These are phyloP conservation scores for Microctonus brassicae DNA, from an alignment of 2,888 invertebrate genomes.

Conservation along the genomic window DNA sequence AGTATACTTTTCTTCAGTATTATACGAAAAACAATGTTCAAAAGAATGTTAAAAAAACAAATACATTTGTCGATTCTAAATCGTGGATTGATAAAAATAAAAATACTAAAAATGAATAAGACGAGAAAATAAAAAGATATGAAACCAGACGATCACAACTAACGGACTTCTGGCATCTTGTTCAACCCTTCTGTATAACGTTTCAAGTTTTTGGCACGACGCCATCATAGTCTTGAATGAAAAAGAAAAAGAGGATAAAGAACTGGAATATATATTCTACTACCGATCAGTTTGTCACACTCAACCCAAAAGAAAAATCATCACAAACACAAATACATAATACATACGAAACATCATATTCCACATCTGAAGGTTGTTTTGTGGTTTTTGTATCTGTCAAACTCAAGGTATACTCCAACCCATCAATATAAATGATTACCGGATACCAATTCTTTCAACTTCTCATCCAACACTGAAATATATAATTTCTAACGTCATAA, in stretches of 20 bases:
- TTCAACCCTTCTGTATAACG: constrained; percentile 1
- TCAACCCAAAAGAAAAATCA: neutral
- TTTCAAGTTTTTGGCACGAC: neutral
- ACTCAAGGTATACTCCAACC: neutral
- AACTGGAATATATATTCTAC: neutral
- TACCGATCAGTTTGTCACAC: constrained; percentile 1
- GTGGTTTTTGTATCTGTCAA: neutral
- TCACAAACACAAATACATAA: neutral
- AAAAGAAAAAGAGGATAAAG: neutral
- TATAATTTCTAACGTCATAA: neutral
- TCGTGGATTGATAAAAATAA: neutral
- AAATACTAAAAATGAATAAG: neutral
- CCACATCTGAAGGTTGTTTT: neutral
- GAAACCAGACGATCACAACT: neutral
- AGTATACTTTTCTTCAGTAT: neutral
- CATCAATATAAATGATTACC: neutral
- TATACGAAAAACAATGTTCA: neutral
- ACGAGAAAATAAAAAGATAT: neutral
- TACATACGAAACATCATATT: neutral
- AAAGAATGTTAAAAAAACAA: neutral
- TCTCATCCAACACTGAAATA: neutral
- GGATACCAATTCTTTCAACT: neutral
- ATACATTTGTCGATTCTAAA: neutral
- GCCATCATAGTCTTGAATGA: neutral
- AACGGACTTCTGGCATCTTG: neutral